Conservation (phyloP, 1,140 invertebrate species). For the Rhynchophorus ferrugineus region DNA sequence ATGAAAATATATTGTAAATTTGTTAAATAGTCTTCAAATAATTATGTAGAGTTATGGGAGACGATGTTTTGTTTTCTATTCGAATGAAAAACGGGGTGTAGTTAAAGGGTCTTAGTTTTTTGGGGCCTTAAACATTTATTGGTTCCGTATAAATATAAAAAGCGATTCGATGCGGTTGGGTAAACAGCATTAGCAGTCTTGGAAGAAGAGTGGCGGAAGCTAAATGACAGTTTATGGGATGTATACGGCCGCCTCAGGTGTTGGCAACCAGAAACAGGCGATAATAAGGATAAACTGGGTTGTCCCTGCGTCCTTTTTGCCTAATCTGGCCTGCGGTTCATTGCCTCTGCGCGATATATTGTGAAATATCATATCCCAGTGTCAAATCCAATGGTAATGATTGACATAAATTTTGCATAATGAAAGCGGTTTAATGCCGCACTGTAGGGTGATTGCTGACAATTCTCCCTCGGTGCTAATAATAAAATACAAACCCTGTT, state of each 20-base stretch:
- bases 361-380: constrained; percentile 40
- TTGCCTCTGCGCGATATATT: constrained; percentile 35
- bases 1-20: too few relatives aligned
- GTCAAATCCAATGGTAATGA: constrained; percentile 42
- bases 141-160: constrained; percentile 24
- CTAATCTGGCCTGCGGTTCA: constrained; percentile 38
- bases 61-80: too few relatives aligned
- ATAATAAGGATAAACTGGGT: constrained; percentile 41
- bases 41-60: too few relatives aligned
- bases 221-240: constrained; percentile 27
- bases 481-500: constrained; percentile 33
- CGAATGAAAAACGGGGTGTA: too few relatives aligned
- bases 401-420: constrained; percentile 43
- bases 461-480: constrained; percentile 26
- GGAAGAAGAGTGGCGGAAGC: constrained; percentile 24
- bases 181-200: constrained; percentile 25
- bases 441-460: constrained; percentile 24
- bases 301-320: constrained; percentile 27
- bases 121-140: constrained; percentile 16
- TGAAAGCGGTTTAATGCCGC: constrained; percentile 37
- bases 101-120: too few relatives aligned
- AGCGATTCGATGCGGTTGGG: constrained; percentile 17
- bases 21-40: too few relatives aligned
- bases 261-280: constrained; percentile 35
- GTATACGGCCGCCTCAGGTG: constrained; percentile 36